A percentile compares a stretch with the other conserved stretches of the same genome.
Conservation (phyloP, 1,140 invertebrate genomes). For the Zaprionus ghesquierei region DNA sequence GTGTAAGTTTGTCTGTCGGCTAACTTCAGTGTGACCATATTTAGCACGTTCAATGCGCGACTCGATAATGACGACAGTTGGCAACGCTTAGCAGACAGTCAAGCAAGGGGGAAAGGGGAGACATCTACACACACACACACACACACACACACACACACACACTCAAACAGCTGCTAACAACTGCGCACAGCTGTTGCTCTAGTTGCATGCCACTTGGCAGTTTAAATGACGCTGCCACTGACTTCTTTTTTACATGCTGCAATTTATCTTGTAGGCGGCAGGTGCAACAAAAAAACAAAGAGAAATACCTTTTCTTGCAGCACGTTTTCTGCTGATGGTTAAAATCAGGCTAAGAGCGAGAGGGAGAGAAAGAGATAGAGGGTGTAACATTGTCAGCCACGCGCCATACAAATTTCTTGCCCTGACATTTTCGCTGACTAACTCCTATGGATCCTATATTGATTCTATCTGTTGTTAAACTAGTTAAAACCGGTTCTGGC, state of each 20-base stretch:
- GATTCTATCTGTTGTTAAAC: slow-evolving; percentile 31
- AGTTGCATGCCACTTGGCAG: slow-evolving; percentile 37
- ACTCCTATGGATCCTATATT: slow-evolving; percentile 43
- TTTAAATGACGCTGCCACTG: slow-evolving; percentile 10
- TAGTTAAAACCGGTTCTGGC: slow-evolving; percentile 59
- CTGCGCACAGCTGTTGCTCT: slow-evolving; percentile 69
- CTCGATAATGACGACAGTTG: slow-evolving; percentile 72
- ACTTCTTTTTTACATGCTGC: slow-evolving; percentile 24
- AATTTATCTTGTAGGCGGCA: slow-evolving; percentile 68
- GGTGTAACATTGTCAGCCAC: slow-evolving; percentile 36
- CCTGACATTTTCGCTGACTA: no score
- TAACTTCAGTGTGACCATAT: slow-evolving; percentile 77
- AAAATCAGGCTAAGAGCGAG: slow-evolving; percentile 7
- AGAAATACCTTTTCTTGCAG: slow-evolving; percentile 19
- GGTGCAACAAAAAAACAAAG: slow-evolving; percentile 53
- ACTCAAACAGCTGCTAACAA: slow-evolving; percentile 42
- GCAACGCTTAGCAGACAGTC: slow-evolving; percentile 22
- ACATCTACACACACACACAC: background rate
- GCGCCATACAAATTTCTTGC: slow-evolving; percentile 21
- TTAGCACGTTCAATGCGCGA: slow-evolving; percentile 70
- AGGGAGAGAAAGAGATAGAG: background rate
- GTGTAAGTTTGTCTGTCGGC: slow-evolving; percentile 44
- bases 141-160: slow-evolving; percentile 13
- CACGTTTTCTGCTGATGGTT: slow-evolving; percentile 63
- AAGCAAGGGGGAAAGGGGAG: background rate